Evolutionary conservation across 2,113 vertebrate species (phyloP), one percentile per base, ranked within the genome.

Genomic region (Ibidorhyncha struthersii): DNA sequence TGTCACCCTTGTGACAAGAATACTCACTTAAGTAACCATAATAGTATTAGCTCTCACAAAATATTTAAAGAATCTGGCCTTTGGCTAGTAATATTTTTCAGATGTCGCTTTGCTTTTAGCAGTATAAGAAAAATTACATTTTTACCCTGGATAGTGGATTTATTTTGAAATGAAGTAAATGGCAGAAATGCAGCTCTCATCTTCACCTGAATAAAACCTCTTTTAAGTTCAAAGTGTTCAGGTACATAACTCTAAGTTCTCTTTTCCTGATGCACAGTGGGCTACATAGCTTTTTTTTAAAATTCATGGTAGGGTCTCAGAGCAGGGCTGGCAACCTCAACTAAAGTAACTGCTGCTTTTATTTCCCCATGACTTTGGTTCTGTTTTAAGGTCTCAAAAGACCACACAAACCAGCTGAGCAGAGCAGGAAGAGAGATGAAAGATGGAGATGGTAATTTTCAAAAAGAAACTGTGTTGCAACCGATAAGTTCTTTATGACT

Each of bases 41-140:
- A 88, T 55, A 65, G 67, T 30, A 71, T 93, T 71, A 88, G 38
- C 30, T 77, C 89, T 86, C 63, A 14, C 63, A 85, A 96, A 96
- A 93, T 87, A 91, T 93, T 88, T 93, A 43, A 96, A 86, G 89
- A 91, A 90, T 91, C 71, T 95, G 63, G 87, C 90, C 82, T 91
- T 96, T 88, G 67, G 66, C 84, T 90, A 83, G 79, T 78, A 93
- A 83, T 90, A 63, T 90, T 96, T 91, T 94, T 96, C 87, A 93
- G 87, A 90, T 96, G 84, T 88, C 0, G 0, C 30, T 89, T 82
- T 90, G 59, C 84, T 96, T 95, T 90, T 80, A 88, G 47, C 59
- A 59, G 36, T 27, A 6, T 63, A 70, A 88, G 58, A 89, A 88
- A 90, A 94, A 85, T 77, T 50, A 58, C 25, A 30, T 59, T 94